Evolutionary conservation across 2,113 vertebrate genomes (phyloP).

Genomic region (Saccopteryx leptura): DNA sequence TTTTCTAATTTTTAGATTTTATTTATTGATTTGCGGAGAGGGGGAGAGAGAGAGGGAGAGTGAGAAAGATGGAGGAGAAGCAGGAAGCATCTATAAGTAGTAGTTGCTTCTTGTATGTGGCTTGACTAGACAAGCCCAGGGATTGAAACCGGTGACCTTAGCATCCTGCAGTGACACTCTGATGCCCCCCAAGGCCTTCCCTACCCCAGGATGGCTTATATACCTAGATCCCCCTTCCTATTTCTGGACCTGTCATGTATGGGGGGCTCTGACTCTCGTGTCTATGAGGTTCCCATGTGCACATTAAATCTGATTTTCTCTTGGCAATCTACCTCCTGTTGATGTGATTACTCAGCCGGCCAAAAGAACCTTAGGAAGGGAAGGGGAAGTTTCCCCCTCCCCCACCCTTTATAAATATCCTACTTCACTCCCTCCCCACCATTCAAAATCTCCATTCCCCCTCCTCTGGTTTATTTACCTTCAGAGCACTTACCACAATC

Average conservation of each 20-base stretch:
- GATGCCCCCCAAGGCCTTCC: neutral
- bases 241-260: neutral
- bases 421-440: neutral
- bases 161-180: too few relatives aligned
- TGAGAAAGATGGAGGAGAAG: too few relatives aligned
- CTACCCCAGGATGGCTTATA: neutral
- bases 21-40: too few relatives aligned
- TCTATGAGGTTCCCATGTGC: neutral
- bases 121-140: too few relatives aligned
- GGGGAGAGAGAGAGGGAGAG: too few relatives aligned
- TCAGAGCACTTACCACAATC: neutral
- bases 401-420: constrained; percentile 2
- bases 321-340: neutral
- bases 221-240: neutral
- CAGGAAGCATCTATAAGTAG: too few relatives aligned
- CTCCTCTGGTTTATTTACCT: neutral
- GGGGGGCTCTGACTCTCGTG: neutral
- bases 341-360: neutral
- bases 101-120: too few relatives aligned
- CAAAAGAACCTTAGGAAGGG: neutral
- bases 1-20: too few relatives aligned
- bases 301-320: neutral
- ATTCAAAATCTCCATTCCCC: neutral
- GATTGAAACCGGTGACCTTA: too few relatives aligned
- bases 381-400: neutral